Evolutionary conservation across 2,797 vertebrate species (phyloP).

Genomic region (Tinamus major): DNA sequence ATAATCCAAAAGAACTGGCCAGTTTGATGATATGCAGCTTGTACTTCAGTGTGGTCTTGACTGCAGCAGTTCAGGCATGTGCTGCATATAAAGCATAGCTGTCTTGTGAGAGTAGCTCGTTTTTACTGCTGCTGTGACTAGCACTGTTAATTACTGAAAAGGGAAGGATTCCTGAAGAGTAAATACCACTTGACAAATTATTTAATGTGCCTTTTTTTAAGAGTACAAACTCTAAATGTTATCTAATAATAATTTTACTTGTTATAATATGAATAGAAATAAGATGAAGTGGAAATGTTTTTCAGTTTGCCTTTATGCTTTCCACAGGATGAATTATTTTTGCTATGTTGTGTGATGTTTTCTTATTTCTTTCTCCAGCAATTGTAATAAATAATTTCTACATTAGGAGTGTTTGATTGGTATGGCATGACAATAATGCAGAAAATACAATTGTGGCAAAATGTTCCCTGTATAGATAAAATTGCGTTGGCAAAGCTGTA

Average conservation of each 20-base stretch:
- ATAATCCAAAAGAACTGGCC: neutral
- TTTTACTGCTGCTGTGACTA: neutral
- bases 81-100: neutral
- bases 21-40: neutral
- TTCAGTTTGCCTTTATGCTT: fast-evolving
- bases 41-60: neutral
- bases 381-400: neutral
- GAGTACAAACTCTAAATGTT: neutral
- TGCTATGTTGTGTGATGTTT: neutral
- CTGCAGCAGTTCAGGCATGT: constrained; percentile 7
- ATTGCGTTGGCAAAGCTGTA: neutral
- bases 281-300: neutral
- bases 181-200: constrained; percentile 20
- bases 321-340: neutral
- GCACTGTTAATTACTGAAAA: constrained; percentile 38
- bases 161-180: constrained; percentile 20
- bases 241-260: constrained; percentile 6
- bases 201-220: neutral
- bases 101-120: neutral
- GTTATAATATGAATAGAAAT: neutral
- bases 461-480: neutral
- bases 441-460: neutral
- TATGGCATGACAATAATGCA: neutral
- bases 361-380: neutral
- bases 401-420: neutral